Evolutionary conservation across 2,113 vertebrate species (phyloP), one percentile per base, ranked within the genome.

Genomic region (Manacus vitellinus): DNA sequence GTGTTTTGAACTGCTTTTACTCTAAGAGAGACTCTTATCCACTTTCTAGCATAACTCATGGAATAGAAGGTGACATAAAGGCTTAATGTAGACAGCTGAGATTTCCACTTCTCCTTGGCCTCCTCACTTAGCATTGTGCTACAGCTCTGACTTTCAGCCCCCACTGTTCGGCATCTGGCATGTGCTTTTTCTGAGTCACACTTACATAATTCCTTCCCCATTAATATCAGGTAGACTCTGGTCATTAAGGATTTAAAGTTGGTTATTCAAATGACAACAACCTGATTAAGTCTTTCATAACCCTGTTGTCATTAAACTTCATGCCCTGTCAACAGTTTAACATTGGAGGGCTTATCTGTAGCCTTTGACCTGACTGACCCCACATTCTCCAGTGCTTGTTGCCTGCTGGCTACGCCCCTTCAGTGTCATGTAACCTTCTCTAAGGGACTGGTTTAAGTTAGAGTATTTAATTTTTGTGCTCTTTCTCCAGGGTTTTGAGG

Each of bases 251-350:
- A 81, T 88, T 93, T 84, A 74, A 62, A 92, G 35, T 2, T 44
- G 65, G 27, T 84, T 88, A 65, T 89, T 93, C 73, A 74, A 78
- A 90, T 2, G 25, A 86, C 73, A 95, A 47, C 52, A 82, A 51
- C 39, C 43, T 77, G 71, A 85, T 84, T 80, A 89, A 92, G 37
- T 66, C 81, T 94, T 96, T 91, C 76, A 92, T 94, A 95, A 92
- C 56, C 21, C 18, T 66, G 20, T 28, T 74, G 76, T 81, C 58
- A 59, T 92, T 75, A 94, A 70, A 92, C 39, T 27, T 74, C 67
- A 52, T 74, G 33, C 16, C 16, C 52, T 80, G 44, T 44, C 68
- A 51, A 52, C 56, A 72, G 37, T 92, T 88, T 76, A 66, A 71
- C 4, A 2, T n/a, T 27, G 39, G 27, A 75, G 47, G 9, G 14